Base-by-base conservation (phyloP, 2,113 vertebrate genomes). In the Corythornis vintsioides region DNA sequence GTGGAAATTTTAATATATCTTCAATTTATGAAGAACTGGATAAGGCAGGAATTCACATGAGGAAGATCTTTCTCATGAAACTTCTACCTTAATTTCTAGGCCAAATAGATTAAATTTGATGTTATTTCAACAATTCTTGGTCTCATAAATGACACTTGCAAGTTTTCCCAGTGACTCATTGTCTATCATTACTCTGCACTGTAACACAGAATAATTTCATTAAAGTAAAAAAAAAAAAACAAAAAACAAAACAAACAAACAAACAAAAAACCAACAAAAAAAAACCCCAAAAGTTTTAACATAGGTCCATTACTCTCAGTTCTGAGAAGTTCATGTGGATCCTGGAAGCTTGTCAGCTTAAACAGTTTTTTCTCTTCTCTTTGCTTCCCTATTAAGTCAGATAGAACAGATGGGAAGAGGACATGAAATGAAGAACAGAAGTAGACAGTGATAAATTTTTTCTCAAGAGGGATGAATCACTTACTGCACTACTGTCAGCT, bases 331-430 rank as follows among this genome's bases (percentile, higher is more conserved):
- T 88, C 64, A 33, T 64, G 33, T 71, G 83, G 28, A 88, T 91
- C 56, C 43, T 89, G 57, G 75, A 80, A 92, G 91, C 86, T 0
- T 83, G 82, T 45, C 83, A 82, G 57, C 64, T 88, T 83, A n/a
- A 81, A 71, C 45, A 67, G 31, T 65, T 88, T 79, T 65, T 89
- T 31, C 70, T 72, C 29, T 50, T 81, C 71, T 76, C 56, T 61
- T 88, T 88, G 38, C 88, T 85, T 90, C 69, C 61, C 55, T 88
- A 66, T 92, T 90, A 93, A 93, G 87, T 92, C 69, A 90, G 33
- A 72, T 61, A 82, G 84, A 93, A 93, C 88, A 93, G 81, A 96
- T 92, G 91, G 94, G 77, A 93, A 86, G 81, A 93, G 73, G 82
- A 79, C 57, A 18, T 53, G 64, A 85, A 94, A 94, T 45, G 60